Evolutionary conservation across 2,888 invertebrate genomes (phyloP).

Genomic region (Ophioninae sp.): DNA sequence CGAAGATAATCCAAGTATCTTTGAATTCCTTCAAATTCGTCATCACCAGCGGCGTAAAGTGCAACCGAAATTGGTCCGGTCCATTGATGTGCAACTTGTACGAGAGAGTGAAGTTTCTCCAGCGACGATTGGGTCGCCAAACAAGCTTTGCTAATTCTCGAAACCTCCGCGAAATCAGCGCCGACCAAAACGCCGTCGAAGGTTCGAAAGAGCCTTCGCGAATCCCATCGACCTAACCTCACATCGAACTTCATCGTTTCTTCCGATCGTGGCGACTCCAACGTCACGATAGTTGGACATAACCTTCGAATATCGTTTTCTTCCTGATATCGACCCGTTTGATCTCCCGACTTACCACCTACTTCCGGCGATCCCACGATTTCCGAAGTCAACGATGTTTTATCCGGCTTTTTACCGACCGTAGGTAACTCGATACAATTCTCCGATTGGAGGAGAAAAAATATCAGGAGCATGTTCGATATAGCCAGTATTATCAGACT

Average conservation of each 20-base stretch:
- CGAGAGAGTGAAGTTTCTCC: conserved; percentile 89
- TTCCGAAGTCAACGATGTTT: conserved; percentile 71
- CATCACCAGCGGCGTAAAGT: conserved; percentile 89
- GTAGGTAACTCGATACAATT: conserved; percentile 77
- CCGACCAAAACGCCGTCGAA: conserved; percentile 89
- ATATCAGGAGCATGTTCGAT: conserved; percentile 85
- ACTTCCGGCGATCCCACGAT: conserved; percentile 36
- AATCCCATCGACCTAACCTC: conserved; percentile 89
- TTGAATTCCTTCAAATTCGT: conserved; percentile 88
- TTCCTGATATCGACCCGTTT: conserved; percentile 59
- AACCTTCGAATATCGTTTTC: conserved; percentile 37
- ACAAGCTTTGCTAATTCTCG: conserved; percentile 85
- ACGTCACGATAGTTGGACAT: conserved; percentile 67
- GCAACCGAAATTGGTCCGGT: conserved; percentile 92
- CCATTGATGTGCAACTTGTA: conserved; percentile 92
- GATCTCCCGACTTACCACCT: conserved; percentile 27
- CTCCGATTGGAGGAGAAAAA: conserved; percentile 83
- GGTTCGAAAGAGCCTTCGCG: conserved; percentile 86
- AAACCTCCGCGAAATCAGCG: conserved; percentile 84
- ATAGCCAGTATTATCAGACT: conserved; percentile 86
- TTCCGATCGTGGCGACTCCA: conserved; percentile 64
- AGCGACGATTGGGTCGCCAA: conserved; percentile 93
- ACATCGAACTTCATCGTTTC: conserved; percentile 83
- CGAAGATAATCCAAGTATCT: conserved; percentile 89
- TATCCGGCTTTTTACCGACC: conserved; percentile 58